Evolutionary conservation across 2,888 invertebrate species (phyloP).

Genomic region (Nebria brevicollis): DNA sequence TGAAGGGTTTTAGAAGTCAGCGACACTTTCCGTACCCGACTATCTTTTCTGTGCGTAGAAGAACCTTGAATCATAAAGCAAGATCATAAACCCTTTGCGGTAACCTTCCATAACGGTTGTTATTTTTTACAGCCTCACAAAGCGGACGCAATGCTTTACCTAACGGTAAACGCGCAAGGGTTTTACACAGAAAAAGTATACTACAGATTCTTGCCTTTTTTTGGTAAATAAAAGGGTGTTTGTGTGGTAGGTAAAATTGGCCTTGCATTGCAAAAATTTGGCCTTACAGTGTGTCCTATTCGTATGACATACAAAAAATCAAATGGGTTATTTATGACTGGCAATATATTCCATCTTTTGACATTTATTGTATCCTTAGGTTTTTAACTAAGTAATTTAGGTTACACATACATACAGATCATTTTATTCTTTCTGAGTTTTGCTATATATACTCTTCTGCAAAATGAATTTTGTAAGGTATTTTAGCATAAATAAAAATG

Average conservation of each 20-base stretch:
- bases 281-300: conserved; percentile 15
- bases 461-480: no score
- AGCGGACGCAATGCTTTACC: conserved; percentile 28
- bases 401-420: not conserved
- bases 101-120: conserved; percentile 42
- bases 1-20: conserved; percentile 24
- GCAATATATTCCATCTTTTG: not conserved
- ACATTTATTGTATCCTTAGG: not conserved
- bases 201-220: conserved; percentile 11
- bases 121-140: conserved; percentile 38
- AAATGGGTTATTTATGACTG: conserved; percentile 37
- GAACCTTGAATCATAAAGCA: conserved; percentile 45
- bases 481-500: no score
- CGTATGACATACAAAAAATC: conserved; percentile 24
- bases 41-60: not conserved
- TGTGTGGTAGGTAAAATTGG: not conserved
- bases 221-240: conserved; percentile 35
- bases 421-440: no score
- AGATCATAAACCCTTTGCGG: conserved; percentile 44
- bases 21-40: conserved; percentile 19
- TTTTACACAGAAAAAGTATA: conserved; percentile 20
- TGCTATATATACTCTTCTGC: no score
- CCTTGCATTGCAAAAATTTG: conserved; percentile 24
- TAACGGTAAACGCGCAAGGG: conserved; percentile 33
- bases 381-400: not conserved